Evolutionary conservation across 2,888 invertebrate species (phyloP).

Genomic region (Tetramorium bicarinatum): DNA sequence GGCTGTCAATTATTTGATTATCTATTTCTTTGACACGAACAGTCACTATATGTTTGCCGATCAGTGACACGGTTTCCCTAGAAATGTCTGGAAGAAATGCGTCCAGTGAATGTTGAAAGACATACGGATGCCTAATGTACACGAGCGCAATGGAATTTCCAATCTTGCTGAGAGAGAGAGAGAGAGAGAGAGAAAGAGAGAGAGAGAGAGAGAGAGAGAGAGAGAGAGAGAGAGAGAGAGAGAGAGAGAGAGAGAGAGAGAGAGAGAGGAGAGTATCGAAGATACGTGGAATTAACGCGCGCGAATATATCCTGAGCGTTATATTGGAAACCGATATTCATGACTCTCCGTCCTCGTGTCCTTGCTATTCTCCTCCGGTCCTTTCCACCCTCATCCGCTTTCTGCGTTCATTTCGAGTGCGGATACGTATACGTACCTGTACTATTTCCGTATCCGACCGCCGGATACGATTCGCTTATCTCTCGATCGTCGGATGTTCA

Average conservation of each 20-base stretch:
- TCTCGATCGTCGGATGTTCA: neutral
- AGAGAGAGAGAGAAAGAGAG: neutral
- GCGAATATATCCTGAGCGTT: slow-evolving; percentile 61
- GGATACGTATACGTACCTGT: slow-evolving; percentile 53
- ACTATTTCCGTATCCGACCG: slow-evolving; percentile 41
- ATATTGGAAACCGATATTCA: slow-evolving; percentile 77
- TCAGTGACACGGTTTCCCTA: neutral
- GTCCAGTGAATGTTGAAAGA: neutral
- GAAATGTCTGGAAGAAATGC: neutral
- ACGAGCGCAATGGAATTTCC: slow-evolving; percentile 63
- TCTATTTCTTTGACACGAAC: neutral
- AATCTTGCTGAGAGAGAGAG: slow-evolving; percentile 32
- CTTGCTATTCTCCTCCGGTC: slow-evolving; percentile 14
- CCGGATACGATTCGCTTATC: slow-evolving; percentile 46
- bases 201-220: neutral
- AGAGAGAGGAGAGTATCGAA: slow-evolving; percentile 33
- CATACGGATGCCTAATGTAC: slow-evolving; percentile 23
- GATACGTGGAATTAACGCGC: slow-evolving; percentile 70
- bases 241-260: too few species aligned
- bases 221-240: neutral
- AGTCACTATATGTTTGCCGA: neutral
- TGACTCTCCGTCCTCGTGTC: slow-evolving; percentile 51
- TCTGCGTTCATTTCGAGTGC: slow-evolving; percentile 26
- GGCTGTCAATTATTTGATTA: neutral
- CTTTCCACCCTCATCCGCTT: neutral